Percentiles rank a stretch among this genome's conserved stretches.
phyloP scores from a whole-genome alignment of 2,888 invertebrate genomes.

The Poecilus cupreus region DNA sequence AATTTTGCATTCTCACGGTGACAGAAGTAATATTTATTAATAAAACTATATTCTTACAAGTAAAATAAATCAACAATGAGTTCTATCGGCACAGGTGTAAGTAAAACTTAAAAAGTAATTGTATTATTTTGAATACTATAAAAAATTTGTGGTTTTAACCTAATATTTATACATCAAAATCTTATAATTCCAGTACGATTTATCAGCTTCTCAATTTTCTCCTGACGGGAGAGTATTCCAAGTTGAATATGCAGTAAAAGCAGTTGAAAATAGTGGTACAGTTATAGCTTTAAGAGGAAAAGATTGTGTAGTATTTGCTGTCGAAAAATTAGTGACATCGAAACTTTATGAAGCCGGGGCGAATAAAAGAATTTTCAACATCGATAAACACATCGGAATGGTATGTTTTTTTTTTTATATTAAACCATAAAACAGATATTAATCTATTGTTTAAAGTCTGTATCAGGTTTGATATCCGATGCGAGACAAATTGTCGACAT shows the following conservation, averaged over 20 bases:
- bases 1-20: slow-evolving; percentile 70
- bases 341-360: slow-evolving; percentile 94
- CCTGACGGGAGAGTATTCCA: slow-evolving; percentile 99
- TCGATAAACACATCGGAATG: slow-evolving; percentile 96
- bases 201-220: slow-evolving; percentile 99
- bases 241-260: slow-evolving; percentile 99
- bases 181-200: slow-evolving; percentile 88
- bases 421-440: neutral
- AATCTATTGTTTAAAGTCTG: slow-evolving; percentile 78
- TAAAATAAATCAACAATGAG: slow-evolving; percentile 80
- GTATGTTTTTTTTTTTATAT: slow-evolving; percentile 75
- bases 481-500: slow-evolving; percentile 94
- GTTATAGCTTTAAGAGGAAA: slow-evolving; percentile 96
- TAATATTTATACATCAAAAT: slow-evolving; percentile 63
- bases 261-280: slow-evolving; percentile 98
- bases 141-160: slow-evolving; percentile 50
- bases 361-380: slow-evolving; percentile 92
- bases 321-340: slow-evolving; percentile 96
- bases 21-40: slow-evolving; percentile 69
- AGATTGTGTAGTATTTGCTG: slow-evolving; percentile 97
- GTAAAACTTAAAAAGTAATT: slow-evolving; percentile 69
- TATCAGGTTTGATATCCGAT: slow-evolving; percentile 95
- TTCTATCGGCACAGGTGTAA: slow-evolving; percentile 96
- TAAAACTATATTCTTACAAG: slow-evolving; percentile 73
- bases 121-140: neutral